Evolutionary conservation across 2,797 vertebrate species (phyloP).

Genomic region (Pseudochirops corinnae): DNA sequence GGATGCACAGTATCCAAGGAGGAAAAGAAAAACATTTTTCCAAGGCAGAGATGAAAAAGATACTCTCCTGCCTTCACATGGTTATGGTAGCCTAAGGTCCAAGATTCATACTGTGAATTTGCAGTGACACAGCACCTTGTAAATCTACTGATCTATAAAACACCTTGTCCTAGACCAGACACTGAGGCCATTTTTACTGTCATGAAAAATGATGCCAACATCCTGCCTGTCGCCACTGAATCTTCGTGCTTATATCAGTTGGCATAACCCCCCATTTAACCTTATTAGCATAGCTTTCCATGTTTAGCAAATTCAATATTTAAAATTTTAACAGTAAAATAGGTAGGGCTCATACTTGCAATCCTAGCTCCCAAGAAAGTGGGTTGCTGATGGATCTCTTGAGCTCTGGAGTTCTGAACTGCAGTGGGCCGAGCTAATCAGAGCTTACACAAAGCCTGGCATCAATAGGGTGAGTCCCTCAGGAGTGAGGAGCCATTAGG

Average conservation of each 20-base stretch:
- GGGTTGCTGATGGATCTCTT: background rate
- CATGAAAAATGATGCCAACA: background rate
- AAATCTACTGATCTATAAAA: background rate
- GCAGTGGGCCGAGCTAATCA: background rate
- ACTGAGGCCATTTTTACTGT: background rate
- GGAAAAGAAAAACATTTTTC: background rate
- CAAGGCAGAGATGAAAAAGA: background rate
- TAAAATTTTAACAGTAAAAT: constrained; percentile 3
- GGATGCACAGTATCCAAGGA: background rate
- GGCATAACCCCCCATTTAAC: background rate
- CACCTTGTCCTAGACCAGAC: background rate
- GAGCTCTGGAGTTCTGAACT: background rate
- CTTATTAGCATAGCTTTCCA: background rate
- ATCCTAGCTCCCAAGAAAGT: background rate
- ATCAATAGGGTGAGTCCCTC: background rate
- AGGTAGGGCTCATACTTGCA: background rate
- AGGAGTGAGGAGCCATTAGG: background rate
- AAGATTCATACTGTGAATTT: background rate
- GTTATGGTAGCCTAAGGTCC: background rate
- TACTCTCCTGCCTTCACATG: background rate
- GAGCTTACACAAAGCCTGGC: background rate
- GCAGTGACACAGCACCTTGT: background rate
- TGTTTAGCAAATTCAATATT: constrained; percentile 44
- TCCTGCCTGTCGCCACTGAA: rapidly evolving
- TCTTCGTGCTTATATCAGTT: no score